Base-by-base conservation (phyloP, 2,797 vertebrate genomes). In the Anas capensis region DNA sequence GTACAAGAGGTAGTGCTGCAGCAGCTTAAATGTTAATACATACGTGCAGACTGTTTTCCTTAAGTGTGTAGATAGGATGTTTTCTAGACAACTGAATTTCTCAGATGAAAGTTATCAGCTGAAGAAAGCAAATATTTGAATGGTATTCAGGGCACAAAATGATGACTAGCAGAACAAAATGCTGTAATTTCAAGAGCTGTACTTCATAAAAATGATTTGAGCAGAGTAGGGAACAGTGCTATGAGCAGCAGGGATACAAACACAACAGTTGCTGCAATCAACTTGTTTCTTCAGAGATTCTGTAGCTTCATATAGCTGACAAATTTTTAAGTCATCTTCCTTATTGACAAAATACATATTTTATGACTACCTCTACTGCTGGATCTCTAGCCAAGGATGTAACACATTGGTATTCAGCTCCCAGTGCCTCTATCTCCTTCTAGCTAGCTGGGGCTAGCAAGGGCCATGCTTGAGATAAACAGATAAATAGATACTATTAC, bases 41-140 rank as follows among this genome's bases (percentile, higher is more conserved):
- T 81, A 93, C 91, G 78, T 86, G 86, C 46, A 84, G 56, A 11
- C n/a, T 94, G 58, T 69, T 94, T 92, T 54, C 77, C 83, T 90
- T 77, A 76, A 93, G 90, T 79, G 79, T 5, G 29, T 73, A 80
- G 75, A 93, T 60, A 19, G 48, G 82, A 76, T 92, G 93, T 93
- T 95, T 95, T 86, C 72, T 75, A 90, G 88, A 86, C 80, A 90
- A 93, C 46, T 73, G 69, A 61, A 86, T 83, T 88, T 86, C 79
- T 76, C 65, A 44, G 81, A 65, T 2, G 7, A 80, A 87, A 85
- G 77, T 70, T 70, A 92, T 57, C 80, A 92, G 88, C 70, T 56
- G 27, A 94, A 91, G 76, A 77, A 58, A 82, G 68, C 85, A 92
- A 90, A 95, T 68, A 91, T 92, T 85, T 95, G 90, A 97, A 85